Percentiles rank a stretch among this genome's conserved stretches.
Evolutionary conservation across 2,797 vertebrate species (phyloP).

Genomic region (Serranus cabrilla): DNA sequence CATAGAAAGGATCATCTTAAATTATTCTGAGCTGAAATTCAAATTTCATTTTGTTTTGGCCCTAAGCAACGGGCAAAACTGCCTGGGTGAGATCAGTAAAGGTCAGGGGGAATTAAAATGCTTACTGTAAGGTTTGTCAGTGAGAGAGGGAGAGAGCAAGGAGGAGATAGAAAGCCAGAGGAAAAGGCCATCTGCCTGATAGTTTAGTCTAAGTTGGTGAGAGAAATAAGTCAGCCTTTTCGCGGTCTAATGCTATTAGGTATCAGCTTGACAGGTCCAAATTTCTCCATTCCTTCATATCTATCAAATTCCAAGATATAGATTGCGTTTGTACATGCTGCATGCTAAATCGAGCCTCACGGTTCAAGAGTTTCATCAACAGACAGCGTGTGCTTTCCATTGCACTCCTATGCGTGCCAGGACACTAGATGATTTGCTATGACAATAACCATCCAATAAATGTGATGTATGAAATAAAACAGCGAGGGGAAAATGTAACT

Average conservation of each 20-base stretch:
- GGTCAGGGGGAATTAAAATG: constrained; percentile 83
- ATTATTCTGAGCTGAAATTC: constrained; percentile 79
- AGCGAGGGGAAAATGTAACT: constrained; percentile 62
- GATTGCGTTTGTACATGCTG: constrained; percentile 40
- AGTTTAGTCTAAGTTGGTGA: constrained; percentile 65
- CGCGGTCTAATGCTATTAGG: constrained; percentile 48
- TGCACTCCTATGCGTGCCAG: constrained; percentile 36
- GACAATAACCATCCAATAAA: constrained; percentile 73
- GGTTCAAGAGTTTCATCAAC: constrained; percentile 60
- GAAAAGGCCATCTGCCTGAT: constrained; percentile 76
- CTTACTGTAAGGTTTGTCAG: constrained; percentile 78
- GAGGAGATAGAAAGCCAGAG: constrained; percentile 61
- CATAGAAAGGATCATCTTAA: constrained; percentile 66
- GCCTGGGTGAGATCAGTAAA: constrained; percentile 77
- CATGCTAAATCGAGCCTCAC: constrained; percentile 37
- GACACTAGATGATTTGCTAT: constrained; percentile 59
- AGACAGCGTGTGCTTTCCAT: constrained; percentile 27
- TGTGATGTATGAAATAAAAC: constrained; percentile 59
- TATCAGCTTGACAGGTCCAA: constrained; percentile 51
- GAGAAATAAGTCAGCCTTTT: constrained; percentile 55
- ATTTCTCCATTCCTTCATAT: constrained; percentile 43
- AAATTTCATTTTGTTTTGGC: constrained; percentile 83
- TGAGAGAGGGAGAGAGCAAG: constrained; percentile 45
- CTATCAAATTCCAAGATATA: constrained; percentile 50
- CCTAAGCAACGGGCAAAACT: constrained; percentile 72